Evolutionary conservation across 1,140 invertebrate genomes (phyloP), one percentile per base, ranked within the genome.

Genomic region (Himalopsyche phryganea): DNA sequence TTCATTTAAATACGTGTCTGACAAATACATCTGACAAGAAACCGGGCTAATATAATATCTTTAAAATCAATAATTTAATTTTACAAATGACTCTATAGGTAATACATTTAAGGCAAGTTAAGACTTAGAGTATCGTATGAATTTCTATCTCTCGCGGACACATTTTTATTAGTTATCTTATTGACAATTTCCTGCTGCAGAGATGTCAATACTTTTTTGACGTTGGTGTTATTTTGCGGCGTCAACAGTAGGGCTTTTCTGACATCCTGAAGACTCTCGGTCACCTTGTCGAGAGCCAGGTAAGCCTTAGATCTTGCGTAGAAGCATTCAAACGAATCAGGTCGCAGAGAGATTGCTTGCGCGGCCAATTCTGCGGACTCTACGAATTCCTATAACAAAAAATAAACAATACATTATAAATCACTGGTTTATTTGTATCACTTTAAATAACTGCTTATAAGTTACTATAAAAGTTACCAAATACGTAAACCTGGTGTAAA

Each of bases 241-340:
- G 62, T 64, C 13, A 64, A 41, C 0, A 78, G 66, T 17, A 82
- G 65, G 9, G 81, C 80, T 45, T 78, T 70, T 46, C 80, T 69
- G 2, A 80, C 78, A 65, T 82, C 80, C 1, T 80, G 77, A 2
- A 81, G 66, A 0, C 80, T 80, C 53, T 81, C 80, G 2, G 78
- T 76, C 0, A 78, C 66, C 17, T 70, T 67, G 57, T 79, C 77
- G n/a, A 77, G 66, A 6, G 94, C 91, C 56, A 93, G 79, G 47
- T 86, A 85, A 6, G 92, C 93, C 68, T 94, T 87, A 0, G 93
- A 89, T 68, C 93, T 81, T 1, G 92, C 91, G 72, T 96, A 96
- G 67, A 87, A 94, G 1, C 92, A 94, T 77, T 98, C 94, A 71
- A 91, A 96, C 1, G 90, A 94, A 66, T 89, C 85, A 4, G 90